Percentiles rank a stretch among this genome's conserved stretches.
These are phyloP conservation scores for Nyctibius grandis DNA, from an alignment of 2,797 vertebrate species.

Conservation along the genomic window DNA sequence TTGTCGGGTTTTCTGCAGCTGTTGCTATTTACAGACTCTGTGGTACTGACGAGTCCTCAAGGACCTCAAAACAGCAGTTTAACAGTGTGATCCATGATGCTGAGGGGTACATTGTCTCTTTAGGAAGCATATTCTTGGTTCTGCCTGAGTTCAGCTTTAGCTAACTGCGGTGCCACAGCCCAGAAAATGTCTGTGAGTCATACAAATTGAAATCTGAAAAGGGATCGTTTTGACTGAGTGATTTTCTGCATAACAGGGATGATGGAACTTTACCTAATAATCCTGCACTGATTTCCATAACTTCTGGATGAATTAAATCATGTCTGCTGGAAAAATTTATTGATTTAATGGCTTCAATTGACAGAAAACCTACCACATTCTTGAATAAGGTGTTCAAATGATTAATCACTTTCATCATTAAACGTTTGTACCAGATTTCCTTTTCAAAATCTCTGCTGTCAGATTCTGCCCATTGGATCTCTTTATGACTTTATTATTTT, in stretches of 20 bases:
- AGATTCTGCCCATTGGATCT: neutral
- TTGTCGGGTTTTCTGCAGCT: neutral
- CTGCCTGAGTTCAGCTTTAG: neutral
- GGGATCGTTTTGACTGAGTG: neutral
- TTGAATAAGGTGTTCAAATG: neutral
- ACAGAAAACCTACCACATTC: neutral
- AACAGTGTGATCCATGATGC: neutral
- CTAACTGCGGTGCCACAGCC: neutral
- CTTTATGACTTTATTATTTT: neutral
- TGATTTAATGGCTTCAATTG: neutral
- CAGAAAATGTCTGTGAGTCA: neutral
- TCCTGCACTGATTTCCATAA: neutral
- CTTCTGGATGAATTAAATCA: slow-evolving; percentile 4
- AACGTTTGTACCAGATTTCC: neutral
- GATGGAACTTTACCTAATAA: neutral
- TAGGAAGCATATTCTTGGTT: neutral
- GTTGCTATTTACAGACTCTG: neutral
- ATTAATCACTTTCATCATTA: neutral
- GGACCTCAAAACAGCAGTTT: neutral
- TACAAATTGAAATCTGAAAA: neutral
- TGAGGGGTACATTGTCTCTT: neutral
- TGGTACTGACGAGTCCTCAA: neutral
- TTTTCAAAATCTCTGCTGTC: slow-evolving; percentile 1
- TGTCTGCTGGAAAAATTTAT: neutral
- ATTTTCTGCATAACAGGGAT: neutral